phyloP scores from a whole-genome alignment of 2,888 invertebrate species.

The Papilio elwesi region DNA sequence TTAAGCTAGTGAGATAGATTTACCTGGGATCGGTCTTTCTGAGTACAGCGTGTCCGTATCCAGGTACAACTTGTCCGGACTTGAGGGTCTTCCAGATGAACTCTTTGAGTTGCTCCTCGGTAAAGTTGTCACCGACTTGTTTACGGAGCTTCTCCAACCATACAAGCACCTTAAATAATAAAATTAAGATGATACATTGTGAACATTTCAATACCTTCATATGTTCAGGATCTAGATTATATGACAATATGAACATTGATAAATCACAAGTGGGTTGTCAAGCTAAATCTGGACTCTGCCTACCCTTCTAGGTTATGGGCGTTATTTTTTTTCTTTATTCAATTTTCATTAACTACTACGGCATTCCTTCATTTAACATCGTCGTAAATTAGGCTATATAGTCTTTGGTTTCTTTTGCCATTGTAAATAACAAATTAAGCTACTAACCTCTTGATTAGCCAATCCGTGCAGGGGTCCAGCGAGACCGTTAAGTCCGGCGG shows the following conservation, averaged over 20 bases:
- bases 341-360: no score
- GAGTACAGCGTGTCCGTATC: conserved; percentile 98
- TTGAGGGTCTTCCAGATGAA: conserved; percentile 99
- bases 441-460: conserved; percentile 92
- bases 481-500: conserved; percentile 96
- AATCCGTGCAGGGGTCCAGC: conserved; percentile 98
- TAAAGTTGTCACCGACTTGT: conserved; percentile 92
- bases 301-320: no score
- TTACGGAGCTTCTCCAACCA: conserved; percentile 96
- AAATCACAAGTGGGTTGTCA: no score
- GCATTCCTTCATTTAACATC: no score
- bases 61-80: conserved; percentile 98
- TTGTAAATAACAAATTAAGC: no score
- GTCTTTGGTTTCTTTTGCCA: no score
- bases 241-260: no score
- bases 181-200: background rate
- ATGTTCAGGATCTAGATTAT: no score
- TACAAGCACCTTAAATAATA: conserved; percentile 88
- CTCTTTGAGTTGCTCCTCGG: conserved; percentile 96
- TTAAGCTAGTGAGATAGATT: conserved; percentile 3
- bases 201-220: no score
- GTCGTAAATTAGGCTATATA: no score
- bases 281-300: no score
- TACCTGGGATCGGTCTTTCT: conserved; percentile 95
- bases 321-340: no score